These are phyloP conservation scores for Leuciscus idus DNA, from an alignment of 2,113 vertebrate genomes.

Conservation along the genomic window DNA sequence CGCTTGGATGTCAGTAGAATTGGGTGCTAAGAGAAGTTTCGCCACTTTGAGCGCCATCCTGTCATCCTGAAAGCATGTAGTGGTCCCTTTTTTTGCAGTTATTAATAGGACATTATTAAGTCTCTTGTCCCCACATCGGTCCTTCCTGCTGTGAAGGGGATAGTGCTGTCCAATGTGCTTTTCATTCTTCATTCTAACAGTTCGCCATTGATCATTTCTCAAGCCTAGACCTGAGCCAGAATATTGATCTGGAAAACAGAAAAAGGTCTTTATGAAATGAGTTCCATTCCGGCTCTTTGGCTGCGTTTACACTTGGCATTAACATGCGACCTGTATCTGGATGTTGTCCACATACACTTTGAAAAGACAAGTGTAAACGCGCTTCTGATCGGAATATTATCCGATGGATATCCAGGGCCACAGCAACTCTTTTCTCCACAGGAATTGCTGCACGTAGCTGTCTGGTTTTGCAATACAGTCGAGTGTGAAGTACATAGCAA, in stretches of 20 bases:
- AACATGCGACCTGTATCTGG: too few relatives aligned
- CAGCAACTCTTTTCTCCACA: too few relatives aligned
- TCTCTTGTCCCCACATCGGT: constrained; percentile 45
- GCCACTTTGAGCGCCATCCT: neutral
- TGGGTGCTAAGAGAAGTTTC: constrained; percentile 41
- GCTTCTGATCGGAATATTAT: too few relatives aligned
- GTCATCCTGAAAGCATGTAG: constrained; percentile 19
- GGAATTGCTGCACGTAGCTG: too few relatives aligned
- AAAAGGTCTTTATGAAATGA: constrained; percentile 59
- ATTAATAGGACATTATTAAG: constrained; percentile 53
- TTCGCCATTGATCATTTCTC: constrained; percentile 69
- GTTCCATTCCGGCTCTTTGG: constrained; percentile 21
- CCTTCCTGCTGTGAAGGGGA: constrained; percentile 38
- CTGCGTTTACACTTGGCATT: too few relatives aligned
- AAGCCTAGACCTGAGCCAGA: constrained; percentile 48
- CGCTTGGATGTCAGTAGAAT: constrained; percentile 13
- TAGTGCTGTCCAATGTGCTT: constrained; percentile 49
- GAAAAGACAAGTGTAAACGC: too few relatives aligned
- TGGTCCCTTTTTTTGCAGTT: constrained; percentile 27
- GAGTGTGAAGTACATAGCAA: too few relatives aligned
- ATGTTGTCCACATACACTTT: too few relatives aligned
- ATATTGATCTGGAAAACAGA: constrained; percentile 61
- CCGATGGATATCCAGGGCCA: too few relatives aligned
- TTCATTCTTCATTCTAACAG: constrained; percentile 70
- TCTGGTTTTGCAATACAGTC: too few relatives aligned